Base-by-base conservation (phyloP, 2,113 vertebrate species). In the Tylochromis polylepis region DNA sequence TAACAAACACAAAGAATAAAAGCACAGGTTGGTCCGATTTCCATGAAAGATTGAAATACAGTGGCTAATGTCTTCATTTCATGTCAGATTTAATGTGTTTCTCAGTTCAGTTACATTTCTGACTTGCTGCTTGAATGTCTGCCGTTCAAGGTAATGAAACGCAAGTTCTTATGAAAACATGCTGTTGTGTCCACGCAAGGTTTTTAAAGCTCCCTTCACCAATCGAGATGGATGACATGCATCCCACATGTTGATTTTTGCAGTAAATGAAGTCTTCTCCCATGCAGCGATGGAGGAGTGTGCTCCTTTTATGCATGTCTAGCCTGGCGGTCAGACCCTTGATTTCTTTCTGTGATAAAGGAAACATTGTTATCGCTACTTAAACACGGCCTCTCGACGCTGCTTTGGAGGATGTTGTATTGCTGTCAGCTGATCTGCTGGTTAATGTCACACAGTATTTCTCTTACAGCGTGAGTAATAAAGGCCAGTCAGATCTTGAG, bases 191-290 rank as follows among this genome's bases (percentile, higher is more conserved):
- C 14, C 22, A 72, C 4, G 67, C 6, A 27, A 10, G 0, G 14
- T 72, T 4, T 46, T 6, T 27, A 72, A 46, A 72, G 5, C 14
- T 49, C 0, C 9, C 0, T 27, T 46, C 22, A 46, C 12, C 5
- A 18, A 27, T 0, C 0, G 14, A 27, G 8, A 46, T 46, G 41
- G 65, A 18, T 72, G 67, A 46, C 36, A 24, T 0, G 1, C 65
- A 43, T 27, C 38, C 38, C 67, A 27, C 14, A 0, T 46, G 22
- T 18, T 72, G 67, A 27, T 11, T 18, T 72, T 49, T 46, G 43
- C 22, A 46, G 41, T 29, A 49, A 72, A 72, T 29, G 1, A 27
- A 29, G 1, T 46, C 24, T 70, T 70, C 65, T 11, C 14, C 22
- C 65, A 16, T 46, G 65, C 16, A 72, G 14, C 14, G 5, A 43